Conservation (phyloP, 2,113 vertebrate genomes). For the Gallinago paraguaiae region DNA sequence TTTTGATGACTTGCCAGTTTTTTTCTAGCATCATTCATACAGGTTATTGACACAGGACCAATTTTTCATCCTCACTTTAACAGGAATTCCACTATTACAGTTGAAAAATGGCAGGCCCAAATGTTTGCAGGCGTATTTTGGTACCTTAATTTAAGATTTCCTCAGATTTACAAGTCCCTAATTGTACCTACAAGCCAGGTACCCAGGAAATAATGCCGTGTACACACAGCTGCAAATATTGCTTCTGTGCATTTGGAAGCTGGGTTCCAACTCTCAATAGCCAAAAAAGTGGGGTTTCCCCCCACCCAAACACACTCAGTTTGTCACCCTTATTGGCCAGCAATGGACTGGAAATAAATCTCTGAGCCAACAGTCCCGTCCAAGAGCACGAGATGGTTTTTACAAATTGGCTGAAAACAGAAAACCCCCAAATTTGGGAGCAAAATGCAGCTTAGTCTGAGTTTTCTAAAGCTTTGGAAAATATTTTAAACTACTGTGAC, state of each 20-base stretch:
- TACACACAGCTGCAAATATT: neutral
- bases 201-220: neutral
- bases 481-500: neutral
- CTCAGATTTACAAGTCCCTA: conserved; percentile 40
- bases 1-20: conserved; percentile 66
- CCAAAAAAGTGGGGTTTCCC: neutral
- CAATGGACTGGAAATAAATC: neutral
- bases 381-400: neutral
- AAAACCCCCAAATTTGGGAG: neutral
- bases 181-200: neutral
- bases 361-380: neutral
- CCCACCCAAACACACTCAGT: neutral
- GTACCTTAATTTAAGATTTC: conserved; percentile 33
- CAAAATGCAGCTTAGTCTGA: neutral
- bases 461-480: neutral
- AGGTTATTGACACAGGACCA: conserved; percentile 56
- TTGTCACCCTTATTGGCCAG: neutral
- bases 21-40: conserved; percentile 54
- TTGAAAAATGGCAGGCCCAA: conserved; percentile 17
- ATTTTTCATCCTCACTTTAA: conserved; percentile 21
- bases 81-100: neutral
- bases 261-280: neutral
- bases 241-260: neutral
- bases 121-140: conserved; percentile 11
- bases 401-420: neutral